phyloP scores from a whole-genome alignment of 2,888 invertebrate genomes.

The Zelleria hepariella region DNA sequence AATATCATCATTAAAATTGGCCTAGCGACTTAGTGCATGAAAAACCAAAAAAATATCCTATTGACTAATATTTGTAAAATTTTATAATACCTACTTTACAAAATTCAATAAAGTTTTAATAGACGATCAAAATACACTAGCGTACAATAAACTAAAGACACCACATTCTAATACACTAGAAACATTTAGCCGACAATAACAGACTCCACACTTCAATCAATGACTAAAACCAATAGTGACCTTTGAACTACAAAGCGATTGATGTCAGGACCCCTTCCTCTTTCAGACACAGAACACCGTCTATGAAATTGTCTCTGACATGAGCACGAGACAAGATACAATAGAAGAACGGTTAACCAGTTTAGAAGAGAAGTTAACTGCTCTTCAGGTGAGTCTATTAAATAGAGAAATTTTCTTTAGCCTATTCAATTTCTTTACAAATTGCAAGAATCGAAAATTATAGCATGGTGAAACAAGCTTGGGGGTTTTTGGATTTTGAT shows the following conservation, averaged over 20 bases:
- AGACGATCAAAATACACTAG: neutral
- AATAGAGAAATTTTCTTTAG: too few relatives aligned
- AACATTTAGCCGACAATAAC: conserved; percentile 1
- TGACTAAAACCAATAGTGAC: conserved; percentile 42
- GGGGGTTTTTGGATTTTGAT: too few relatives aligned
- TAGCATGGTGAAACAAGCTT: too few relatives aligned
- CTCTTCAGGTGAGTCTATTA: conserved; percentile 76
- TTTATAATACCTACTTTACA: too few relatives aligned
- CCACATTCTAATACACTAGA: neutral
- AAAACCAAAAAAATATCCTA: too few relatives aligned
- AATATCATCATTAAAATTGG: neutral
- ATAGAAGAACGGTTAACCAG: conserved; percentile 94
- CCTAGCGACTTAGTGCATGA: too few relatives aligned
- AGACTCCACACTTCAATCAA: conserved; percentile 28
- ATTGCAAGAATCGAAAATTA: too few relatives aligned
- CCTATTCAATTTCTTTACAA: too few relatives aligned
- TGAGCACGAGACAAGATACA: conserved; percentile 94
- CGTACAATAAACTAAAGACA: neutral
- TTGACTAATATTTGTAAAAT: too few relatives aligned
- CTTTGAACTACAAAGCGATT: conserved; percentile 64
- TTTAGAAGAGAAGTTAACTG: conserved; percentile 91
- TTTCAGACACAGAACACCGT: conserved; percentile 97
- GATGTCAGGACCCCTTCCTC: conserved; percentile 71
- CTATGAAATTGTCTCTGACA: conserved; percentile 98
- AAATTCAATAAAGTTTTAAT: neutral